Evolutionary conservation across 2,888 invertebrate species (phyloP), one percentile per base, ranked within the genome.

Genomic region (Mactromeris polynyma): DNA sequence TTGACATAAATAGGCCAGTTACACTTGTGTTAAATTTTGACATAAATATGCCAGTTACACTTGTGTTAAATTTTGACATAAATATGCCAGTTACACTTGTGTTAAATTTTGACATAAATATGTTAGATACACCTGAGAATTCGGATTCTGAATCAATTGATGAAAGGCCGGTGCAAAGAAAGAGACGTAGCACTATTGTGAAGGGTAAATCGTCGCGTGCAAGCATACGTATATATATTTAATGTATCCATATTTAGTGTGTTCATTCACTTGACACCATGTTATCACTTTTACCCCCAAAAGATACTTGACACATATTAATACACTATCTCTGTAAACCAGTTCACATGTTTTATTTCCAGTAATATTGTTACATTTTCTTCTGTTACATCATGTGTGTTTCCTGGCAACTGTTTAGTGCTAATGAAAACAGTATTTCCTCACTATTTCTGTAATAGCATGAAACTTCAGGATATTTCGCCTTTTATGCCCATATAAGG

Each of bases 181-280:
- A 64, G 19, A 40, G 73, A 69, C 64, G 73, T 26, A 83, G 38
- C 7, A 73, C 64, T 21, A 73, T 73, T 9, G 33, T 26, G 26
- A 54, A 33, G 64, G 82, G 82, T 83, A 83, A 83, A 64, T 2
- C 83, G 31, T 46, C 58, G 9, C 19, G 31, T 21, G 1, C 3
- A n/a, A 11, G 14, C 79, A 11, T n/a, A 73, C 69, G 26, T 83
- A 83, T 73, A 69, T 69, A 69, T 46, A 42, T 69, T 73, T 31
- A 69, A 73, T 73, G 46, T 83, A 83, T 83, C 69, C 83, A 33
- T 73, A 17, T 73, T 14, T 73, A 33, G 73, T 73, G 11, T 73
- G 19, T 17, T 36, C 73, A 33, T 73, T 73, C 73, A 73, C 73
- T 73, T 33, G 36, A 36, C 73, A 73, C 4, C 14, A 17, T 73